Percentiles rank a stretch among this genome's conserved stretches.
Conservation (phyloP, 2,888 invertebrate genomes). For the Amblyteles armatorius region DNA sequence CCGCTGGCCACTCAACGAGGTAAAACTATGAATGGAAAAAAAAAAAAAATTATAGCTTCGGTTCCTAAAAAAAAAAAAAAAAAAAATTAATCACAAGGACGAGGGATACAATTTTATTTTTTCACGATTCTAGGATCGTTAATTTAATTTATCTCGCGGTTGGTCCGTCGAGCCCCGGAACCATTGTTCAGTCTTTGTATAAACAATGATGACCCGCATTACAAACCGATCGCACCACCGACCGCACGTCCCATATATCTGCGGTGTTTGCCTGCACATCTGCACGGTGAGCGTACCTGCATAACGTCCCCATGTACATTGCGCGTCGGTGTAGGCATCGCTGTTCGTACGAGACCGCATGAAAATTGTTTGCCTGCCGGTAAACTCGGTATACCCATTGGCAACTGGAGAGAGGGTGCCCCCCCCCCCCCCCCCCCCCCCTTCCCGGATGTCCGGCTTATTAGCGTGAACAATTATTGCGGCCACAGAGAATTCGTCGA, state of each 20-base stretch:
- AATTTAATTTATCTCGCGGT: not conserved
- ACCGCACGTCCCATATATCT: slow-evolving; percentile 25
- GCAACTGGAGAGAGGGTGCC: slow-evolving; percentile 6
- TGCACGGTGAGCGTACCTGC: slow-evolving; percentile 26
- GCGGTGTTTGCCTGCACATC: slow-evolving; percentile 31
- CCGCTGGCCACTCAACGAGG: slow-evolving; percentile 17
- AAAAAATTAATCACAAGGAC: no score
- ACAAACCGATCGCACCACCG: not conserved
- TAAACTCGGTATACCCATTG: slow-evolving; percentile 60
- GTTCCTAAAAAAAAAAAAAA: not conserved
- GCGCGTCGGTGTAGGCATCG: slow-evolving; percentile 18
- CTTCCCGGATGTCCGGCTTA: slow-evolving; percentile 57
- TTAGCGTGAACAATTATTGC: slow-evolving; percentile 71
- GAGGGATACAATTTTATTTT: not conserved
- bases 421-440: no score
- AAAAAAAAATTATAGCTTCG: not conserved
- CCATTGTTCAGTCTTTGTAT: not conserved
- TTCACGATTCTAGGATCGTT: not conserved
- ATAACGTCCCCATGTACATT: slow-evolving; percentile 19
- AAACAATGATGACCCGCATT: slow-evolving; percentile 25
- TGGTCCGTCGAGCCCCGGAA: no score
- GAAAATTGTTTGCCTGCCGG: slow-evolving; percentile 70
- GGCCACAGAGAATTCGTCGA: slow-evolving; percentile 61
- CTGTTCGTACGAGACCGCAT: slow-evolving; percentile 55
- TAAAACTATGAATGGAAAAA: not conserved